Base-by-base conservation (phyloP, 2,113 vertebrate genomes). In the Macaca mulatta region DNA sequence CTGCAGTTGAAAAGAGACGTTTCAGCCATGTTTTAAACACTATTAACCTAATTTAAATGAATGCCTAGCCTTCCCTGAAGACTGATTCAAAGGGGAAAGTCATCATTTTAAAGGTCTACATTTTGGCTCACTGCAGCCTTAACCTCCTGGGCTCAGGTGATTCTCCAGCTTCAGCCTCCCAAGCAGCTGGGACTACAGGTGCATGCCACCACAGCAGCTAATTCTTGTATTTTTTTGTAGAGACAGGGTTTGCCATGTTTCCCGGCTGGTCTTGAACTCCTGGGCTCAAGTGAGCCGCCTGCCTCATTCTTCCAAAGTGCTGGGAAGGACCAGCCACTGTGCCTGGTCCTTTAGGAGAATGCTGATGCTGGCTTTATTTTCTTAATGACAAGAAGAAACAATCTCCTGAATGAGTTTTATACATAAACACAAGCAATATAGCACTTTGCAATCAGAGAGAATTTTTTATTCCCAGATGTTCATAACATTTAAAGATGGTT, bases 351-450 rank as follows among this genome's bases (percentile, higher is more conserved):
- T 55, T 20, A 48, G 38, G 43, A 92, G 25, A 89, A 84, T 69
- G 23, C 16, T 78, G 45, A 82, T 0, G 11, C 5, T 45, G 35
- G 14, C 12, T 61, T 91, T 48, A 18, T 57, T 40, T 22, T 90
- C 90, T 94, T 25, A 78, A 35, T 74, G 75, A 89, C 13, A 92
- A 78, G 35, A 90, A 90, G 35, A 91, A 89, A 78, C 17, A 90
- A 79, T 20, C 80, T 72, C 72, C 22, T 32, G 10, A 78, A 43
- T 69, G 90, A 90, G 27, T 50, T 90, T 61, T 50, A 93, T 25
- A n/a, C 0, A 93, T 70, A 90, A 93, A 75, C 25, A 23, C 27
- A 84, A 93, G 18, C 30, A 90, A 75, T 52, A 88, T 1, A 69
- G 52, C 7, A n/a, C 38, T 79, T 89, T 32, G 30, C 30, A 78